Percentiles rank a stretch among this genome's conserved stretches.
These are phyloP conservation scores for Gari tellinella DNA, from an alignment of 2,888 invertebrate genomes.

Conservation along the genomic window DNA sequence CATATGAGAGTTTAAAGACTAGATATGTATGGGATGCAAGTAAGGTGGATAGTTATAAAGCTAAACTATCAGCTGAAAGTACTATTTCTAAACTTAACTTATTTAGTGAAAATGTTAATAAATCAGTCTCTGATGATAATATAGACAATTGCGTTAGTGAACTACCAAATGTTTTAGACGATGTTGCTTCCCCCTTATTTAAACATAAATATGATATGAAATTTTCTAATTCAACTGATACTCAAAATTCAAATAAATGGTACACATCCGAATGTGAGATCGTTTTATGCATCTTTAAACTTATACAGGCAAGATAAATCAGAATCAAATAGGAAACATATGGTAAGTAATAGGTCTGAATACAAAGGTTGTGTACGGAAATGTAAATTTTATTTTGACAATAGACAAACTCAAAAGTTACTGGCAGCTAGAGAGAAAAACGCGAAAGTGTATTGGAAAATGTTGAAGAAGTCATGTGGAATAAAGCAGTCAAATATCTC, in stretches of 20 bases:
- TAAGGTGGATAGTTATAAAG: too few relatives aligned
- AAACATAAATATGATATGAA: background rate
- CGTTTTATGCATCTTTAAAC: constrained; percentile 11
- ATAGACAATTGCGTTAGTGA: too few relatives aligned
- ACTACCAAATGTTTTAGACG: too few relatives aligned
- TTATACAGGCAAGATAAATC: constrained; percentile 6
- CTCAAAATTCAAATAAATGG: too few relatives aligned
- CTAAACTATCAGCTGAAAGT: too few relatives aligned
- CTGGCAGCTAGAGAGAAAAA: constrained; percentile 10
- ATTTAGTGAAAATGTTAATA: too few relatives aligned
- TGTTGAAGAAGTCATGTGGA: constrained; percentile 15
- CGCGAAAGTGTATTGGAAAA: constrained; percentile 25
- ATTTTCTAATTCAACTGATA: too few relatives aligned
- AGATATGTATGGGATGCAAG: too few relatives aligned
- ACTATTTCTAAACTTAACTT: too few relatives aligned
- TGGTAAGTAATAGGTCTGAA: background rate
- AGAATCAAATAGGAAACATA: constrained; percentile 9
- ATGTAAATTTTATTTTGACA: constrained; percentile 12
- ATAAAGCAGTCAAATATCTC: constrained; percentile 5
- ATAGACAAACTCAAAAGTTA: constrained; percentile 3
- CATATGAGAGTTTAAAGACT: too few relatives aligned
- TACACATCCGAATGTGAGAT: too few relatives aligned
- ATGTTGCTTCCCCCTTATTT: constrained; percentile 16
- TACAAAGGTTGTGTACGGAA: constrained; percentile 14
- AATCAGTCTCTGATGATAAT: too few relatives aligned